Percentiles rank a stretch among this genome's conserved stretches.
Conservation (phyloP, 2,113 vertebrate genomes). For the Sphyrna mokarran region DNA sequence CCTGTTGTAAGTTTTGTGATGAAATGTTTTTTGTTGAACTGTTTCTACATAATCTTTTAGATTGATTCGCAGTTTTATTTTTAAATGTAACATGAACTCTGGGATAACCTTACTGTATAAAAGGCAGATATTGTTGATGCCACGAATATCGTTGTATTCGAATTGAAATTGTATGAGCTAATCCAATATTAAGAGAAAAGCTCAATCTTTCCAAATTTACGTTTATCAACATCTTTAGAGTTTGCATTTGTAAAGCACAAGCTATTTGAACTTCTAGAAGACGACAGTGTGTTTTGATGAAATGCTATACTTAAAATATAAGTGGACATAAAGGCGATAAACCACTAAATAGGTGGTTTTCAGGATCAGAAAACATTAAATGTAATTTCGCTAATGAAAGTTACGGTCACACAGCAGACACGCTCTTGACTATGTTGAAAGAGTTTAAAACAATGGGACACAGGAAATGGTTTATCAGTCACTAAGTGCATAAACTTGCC, state of each 20-base stretch:
- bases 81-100: background rate
- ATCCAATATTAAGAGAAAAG: background rate
- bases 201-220: background rate
- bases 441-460: background rate
- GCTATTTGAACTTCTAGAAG: background rate
- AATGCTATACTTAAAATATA: background rate
- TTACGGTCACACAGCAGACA: background rate
- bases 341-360: background rate
- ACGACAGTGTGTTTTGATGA: background rate
- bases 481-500: no score
- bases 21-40: no score
- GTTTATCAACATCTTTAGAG: background rate
- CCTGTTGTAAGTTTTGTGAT: background rate
- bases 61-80: background rate
- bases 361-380: background rate
- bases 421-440: no score
- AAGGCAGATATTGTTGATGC: background rate
- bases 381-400: background rate
- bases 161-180: background rate
- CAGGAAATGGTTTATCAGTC: background rate
- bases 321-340: background rate
- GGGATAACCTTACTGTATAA: background rate
- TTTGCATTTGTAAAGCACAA: background rate
- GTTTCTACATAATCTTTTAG: no score
- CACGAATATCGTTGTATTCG: background rate